Base-by-base conservation (phyloP, 2,888 invertebrate genomes). In the Andricus quercusramuli region DNA sequence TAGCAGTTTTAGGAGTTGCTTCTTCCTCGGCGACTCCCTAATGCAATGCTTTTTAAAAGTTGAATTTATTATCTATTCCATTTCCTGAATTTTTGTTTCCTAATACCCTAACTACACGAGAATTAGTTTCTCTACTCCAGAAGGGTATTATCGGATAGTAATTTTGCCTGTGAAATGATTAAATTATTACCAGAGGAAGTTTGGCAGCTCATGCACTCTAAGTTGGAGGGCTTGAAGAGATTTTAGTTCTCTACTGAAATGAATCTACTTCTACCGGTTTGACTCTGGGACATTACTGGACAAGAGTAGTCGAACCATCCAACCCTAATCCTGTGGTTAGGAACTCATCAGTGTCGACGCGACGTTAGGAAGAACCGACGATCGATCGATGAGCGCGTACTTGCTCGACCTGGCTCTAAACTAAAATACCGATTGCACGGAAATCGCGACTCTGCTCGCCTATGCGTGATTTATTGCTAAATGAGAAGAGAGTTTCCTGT, bases 391-490 rank as follows among this genome's bases (percentile, higher is more conserved):
- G 51, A 74, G 11, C 74, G 74, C 74, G 74, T 74, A 74, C 74
- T 74, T 74, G 74, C 51, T 74, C 37, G 74, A 74, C 20, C 47
- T 51, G 47, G n/a, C 70, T 29, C 70, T 70, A 25, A 51, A 70
- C 70, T 70, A 25, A 51, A 70, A 70, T 70, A 51, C 56, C 74
- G 56, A 74, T 74, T 56, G 74, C 56, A 74, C 56, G 56, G 74
- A 74, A 74, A 74, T 56, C 74, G 56, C 56, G 56, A 74, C 56
- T n/a, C 74, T 56, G 74, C 74, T 74, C 74, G 74, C n/a, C 74
- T 74, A 74, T 74, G 74, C 74, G 74, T 74, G 74, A 74, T 74
- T 74, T 74, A 74, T 74, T 74, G 74, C 74, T 32, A 74, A 74
- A 51, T 56, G 74, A 74, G 56, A 74, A 74, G 74, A n/a, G 56